Base-by-base conservation (phyloP, 2,797 vertebrate genomes). In the Myotis planiceps region DNA sequence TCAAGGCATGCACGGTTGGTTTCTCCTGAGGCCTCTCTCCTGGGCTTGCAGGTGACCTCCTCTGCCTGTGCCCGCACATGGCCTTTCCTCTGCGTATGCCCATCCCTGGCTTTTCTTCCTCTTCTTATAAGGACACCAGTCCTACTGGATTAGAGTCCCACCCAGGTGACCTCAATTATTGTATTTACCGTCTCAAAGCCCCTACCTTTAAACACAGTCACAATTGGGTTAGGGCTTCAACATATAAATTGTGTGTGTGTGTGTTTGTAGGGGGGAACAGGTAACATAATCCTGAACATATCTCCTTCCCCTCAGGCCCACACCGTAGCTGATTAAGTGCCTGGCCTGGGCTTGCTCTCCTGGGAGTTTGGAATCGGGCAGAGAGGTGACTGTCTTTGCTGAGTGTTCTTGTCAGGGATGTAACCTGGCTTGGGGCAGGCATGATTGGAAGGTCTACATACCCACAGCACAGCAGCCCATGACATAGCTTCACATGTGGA, bases 401-500 rank as follows among this genome's bases (percentile, higher is more conserved):
- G 25, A 72, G 0, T 5, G 63, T 74, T 90, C 51, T 6, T 3
- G 47, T 53, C 37, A 39, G 29, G 8, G 37, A 39, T 1, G n/a
- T 23, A 51, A 65, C 2, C 39, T 1, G 13, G 9, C 1, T 5
- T 15, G 55, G 34, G 21, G 39, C 9, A 7, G 25, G 39, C 21
- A 4, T 12, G 45, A 4, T 3, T 0, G 23, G 53, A 14, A 51
- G 27, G 39, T 34, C 19, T 12, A 9, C 29, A 12, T 14, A 9
- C 6, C 23, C 32, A 23, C 6, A 16, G 42, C 45, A 19, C 12
- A 8, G 37, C 51, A 9, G 39, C 23, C 0, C n/a, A 1, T 12
- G 6, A 21, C 6, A 5, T 5, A 21, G 1, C 13, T 37, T 65
- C 7, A 2, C 9, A 76, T 0, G 0, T 16, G n/a, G 71, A 39